A percentile compares a stretch with the other conserved stretches of the same genome.
Conservation (phyloP, 2,113 vertebrate species). For the Seriola aureovittata region DNA sequence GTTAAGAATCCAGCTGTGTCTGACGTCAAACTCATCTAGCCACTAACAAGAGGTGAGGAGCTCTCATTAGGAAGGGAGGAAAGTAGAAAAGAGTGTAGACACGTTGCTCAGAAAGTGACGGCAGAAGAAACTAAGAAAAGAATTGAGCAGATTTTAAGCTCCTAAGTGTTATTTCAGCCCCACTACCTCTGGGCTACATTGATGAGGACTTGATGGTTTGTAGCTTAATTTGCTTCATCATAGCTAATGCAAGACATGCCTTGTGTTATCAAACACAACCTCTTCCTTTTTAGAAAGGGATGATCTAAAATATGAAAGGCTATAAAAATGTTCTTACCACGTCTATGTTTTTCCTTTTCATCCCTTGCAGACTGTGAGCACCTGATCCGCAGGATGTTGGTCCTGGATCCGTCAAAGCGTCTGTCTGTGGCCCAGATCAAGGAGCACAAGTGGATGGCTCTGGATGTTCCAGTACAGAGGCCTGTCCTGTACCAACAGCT, state of each 20-base stretch:
- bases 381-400: conserved; percentile 97
- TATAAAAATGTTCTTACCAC: conserved; percentile 2
- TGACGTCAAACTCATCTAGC: conserved; percentile 82
- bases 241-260: conserved; percentile 16
- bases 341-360: conserved; percentile 14
- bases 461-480: conserved; percentile 93
- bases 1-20: conserved; percentile 81
- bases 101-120: conserved; percentile 23
- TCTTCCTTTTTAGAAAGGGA: conserved; percentile 1
- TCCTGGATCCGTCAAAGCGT: conserved; percentile 95
- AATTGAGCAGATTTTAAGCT: conserved; percentile 43
- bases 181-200: conserved; percentile 25
- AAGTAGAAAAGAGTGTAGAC: conserved; percentile 36
- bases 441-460: conserved; percentile 98
- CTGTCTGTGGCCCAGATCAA: conserved; percentile 96
- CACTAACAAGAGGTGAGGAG: conserved; percentile 72
- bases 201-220: conserved; percentile 1
- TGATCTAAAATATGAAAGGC: background rate
- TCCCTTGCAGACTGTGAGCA: conserved; percentile 93
- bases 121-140: conserved; percentile 32
- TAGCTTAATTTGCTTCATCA: conserved; percentile 24
- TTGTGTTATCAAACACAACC: background rate
- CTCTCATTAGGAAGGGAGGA: conserved; percentile 68
- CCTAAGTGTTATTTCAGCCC: conserved; percentile 30
- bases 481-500: conserved; percentile 90